Evolutionary conservation across 2,797 vertebrate species (phyloP).

Genomic region (Sebastes nivosus): DNA sequence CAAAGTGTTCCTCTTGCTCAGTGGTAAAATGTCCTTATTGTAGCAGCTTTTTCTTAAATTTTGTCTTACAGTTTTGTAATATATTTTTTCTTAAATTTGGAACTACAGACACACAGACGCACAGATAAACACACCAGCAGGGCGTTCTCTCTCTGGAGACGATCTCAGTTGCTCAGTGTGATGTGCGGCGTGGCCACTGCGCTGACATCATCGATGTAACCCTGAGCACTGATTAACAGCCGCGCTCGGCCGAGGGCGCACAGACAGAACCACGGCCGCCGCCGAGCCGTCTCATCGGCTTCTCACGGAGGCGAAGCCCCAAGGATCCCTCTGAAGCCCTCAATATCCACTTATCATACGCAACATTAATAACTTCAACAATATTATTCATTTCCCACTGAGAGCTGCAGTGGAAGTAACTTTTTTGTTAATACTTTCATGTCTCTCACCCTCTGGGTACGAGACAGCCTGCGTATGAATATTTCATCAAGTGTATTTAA

Average conservation of each 20-base stretch:
- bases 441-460: conserved; percentile 45
- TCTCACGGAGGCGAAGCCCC: conserved; percentile 17
- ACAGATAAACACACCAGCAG: neutral
- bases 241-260: conserved; percentile 17
- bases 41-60: neutral
- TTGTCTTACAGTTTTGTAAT: neutral
- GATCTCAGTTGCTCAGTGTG: neutral
- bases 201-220: conserved; percentile 54
- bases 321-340: conserved; percentile 37
- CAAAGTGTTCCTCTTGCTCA: neutral
- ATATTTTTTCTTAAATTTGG: neutral
- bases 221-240: conserved; percentile 65
- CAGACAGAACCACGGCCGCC: conserved; percentile 34
- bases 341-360: conserved; percentile 52
- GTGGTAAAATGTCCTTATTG: neutral
- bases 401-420: conserved; percentile 35
- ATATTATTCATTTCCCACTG: conserved; percentile 34
- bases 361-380: conserved; percentile 49
- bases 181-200: conserved; percentile 12
- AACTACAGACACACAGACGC: neutral
- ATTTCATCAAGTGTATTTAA: conserved; percentile 67
- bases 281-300: conserved; percentile 27
- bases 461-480: conserved; percentile 53
- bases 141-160: neutral
- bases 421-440: conserved; percentile 51